Base-by-base conservation (phyloP, 30 jellyfish, hydroid and myxozoan genomes). In the Pelagia noctiluca region DNA sequence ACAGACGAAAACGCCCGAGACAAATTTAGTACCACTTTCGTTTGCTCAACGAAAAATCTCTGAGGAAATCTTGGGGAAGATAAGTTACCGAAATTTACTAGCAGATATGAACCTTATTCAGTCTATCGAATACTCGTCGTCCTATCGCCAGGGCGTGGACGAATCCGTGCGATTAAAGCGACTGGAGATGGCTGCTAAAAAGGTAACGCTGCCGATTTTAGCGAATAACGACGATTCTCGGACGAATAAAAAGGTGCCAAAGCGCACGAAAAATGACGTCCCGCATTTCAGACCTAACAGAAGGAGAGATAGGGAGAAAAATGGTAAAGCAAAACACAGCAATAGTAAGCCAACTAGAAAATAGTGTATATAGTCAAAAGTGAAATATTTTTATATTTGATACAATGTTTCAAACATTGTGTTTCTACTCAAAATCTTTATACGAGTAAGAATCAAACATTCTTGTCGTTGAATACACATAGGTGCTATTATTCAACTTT, bases 121-220 rank as follows among this genome's bases (percentile, higher is more conserved):
- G 16, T 71, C 92, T 13, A 72, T 82, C 22, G 92, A 82, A 50
- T 18, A 34, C 29, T 65, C 92, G 36, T 67, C 92, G 0, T 82
- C 92, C 1, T 82, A 82, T 35, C 33, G 92, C 23, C 78, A 78
- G 0, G 92, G 92, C n/a, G 92, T 82, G 21, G 92, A 82, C 79
- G 92, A 82, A 24, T 50, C 47, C 1, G 85, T 33, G 22, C 54
- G 92, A 65, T 35, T 82, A 71, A 82, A 82, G 42, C 53, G 16
- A 37, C 30, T 67, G 47, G 33, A 35, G 38, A 25, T 37, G 35
- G 68, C 73, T 10, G 87, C 54, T 0, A 48, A 25, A 32, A 42
- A 72, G 2, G 87, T 75, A 12, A 10, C 76, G 0, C 21, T 52
- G 68, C 68, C 68, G 7, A 30, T 19, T 2, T 8, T 52, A 30